Evolutionary conservation across 2,797 vertebrate species (phyloP).

Genomic region (Argya squamiceps): DNA sequence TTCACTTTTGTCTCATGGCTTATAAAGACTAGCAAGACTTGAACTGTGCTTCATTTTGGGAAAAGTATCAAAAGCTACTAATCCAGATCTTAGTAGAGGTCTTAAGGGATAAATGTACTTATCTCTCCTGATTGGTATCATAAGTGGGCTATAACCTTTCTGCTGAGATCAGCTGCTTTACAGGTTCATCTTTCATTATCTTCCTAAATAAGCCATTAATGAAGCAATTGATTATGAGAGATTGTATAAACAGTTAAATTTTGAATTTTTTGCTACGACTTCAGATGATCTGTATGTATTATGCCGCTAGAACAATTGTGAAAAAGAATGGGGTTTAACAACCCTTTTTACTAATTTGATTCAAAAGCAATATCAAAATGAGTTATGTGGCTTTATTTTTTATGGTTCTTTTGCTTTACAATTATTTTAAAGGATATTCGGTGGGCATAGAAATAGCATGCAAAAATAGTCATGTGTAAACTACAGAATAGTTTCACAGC

Average conservation of each 20-base stretch:
- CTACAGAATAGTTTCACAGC: neutral
- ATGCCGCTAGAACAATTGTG: neutral
- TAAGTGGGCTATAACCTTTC: neutral
- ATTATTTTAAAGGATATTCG: neutral
- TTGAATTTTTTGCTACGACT: neutral
- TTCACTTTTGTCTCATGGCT: neutral
- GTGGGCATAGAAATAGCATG: neutral
- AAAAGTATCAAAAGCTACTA: constrained; percentile 10
- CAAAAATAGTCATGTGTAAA: neutral
- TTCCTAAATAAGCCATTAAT: neutral
- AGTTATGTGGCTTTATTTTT: neutral
- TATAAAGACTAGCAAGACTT: neutral
- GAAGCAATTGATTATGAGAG: neutral
- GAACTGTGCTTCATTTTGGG: neutral
- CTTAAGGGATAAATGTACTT: constrained; percentile 12
- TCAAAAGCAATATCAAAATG: neutral
- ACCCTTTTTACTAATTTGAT: neutral
- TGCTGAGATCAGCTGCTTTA: neutral
- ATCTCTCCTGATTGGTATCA: neutral
- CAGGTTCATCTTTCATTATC: neutral
- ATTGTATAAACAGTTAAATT: neutral
- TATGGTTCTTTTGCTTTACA: neutral
- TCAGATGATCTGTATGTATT: neutral
- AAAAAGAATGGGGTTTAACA: neutral
- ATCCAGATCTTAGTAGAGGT: constrained; percentile 8